Evolutionary conservation across 1,140 invertebrate genomes (phyloP).

Genomic region (Eurosta solidaginis): DNA sequence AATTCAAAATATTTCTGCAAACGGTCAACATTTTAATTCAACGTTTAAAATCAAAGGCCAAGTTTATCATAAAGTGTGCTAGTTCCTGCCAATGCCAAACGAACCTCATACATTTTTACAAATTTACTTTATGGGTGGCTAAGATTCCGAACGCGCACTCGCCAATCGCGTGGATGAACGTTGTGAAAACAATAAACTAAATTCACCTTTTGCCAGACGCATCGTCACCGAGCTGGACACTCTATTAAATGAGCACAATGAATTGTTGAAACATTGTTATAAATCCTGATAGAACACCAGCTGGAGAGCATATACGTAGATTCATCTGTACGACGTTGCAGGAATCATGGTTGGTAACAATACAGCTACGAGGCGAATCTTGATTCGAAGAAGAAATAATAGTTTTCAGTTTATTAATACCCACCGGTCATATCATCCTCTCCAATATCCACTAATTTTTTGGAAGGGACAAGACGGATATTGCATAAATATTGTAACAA

Average conservation of each 20-base stretch:
- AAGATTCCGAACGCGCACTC: neutral
- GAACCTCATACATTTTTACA: neutral
- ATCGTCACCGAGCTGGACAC: neutral
- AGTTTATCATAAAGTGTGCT: too few species aligned
- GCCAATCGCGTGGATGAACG: neutral
- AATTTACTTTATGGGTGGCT: too few species aligned
- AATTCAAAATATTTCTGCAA: too few species aligned
- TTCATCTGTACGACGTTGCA: slow-evolving; percentile 60
- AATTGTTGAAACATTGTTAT: slow-evolving; percentile 47
- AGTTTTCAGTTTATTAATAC: slow-evolving; percentile 18
- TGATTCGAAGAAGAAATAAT: slow-evolving; percentile 28
- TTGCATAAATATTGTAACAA: too few species aligned
- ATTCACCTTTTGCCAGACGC: too few species aligned
- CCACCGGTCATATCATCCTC: neutral
- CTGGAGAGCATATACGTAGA: slow-evolving; percentile 54
- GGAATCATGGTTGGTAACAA: too few species aligned
- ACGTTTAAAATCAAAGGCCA: too few species aligned
- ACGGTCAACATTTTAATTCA: too few species aligned
- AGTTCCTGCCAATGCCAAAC: neutral
- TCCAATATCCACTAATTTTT: too few species aligned
- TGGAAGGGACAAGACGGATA: too few species aligned
- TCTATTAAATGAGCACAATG: slow-evolving; percentile 29
- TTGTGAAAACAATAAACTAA: neutral
- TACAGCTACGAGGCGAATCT: neutral
- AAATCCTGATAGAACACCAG: slow-evolving; percentile 54